Base-by-base conservation (phyloP, 2,888 invertebrate genomes). In the Timema podura region DNA sequence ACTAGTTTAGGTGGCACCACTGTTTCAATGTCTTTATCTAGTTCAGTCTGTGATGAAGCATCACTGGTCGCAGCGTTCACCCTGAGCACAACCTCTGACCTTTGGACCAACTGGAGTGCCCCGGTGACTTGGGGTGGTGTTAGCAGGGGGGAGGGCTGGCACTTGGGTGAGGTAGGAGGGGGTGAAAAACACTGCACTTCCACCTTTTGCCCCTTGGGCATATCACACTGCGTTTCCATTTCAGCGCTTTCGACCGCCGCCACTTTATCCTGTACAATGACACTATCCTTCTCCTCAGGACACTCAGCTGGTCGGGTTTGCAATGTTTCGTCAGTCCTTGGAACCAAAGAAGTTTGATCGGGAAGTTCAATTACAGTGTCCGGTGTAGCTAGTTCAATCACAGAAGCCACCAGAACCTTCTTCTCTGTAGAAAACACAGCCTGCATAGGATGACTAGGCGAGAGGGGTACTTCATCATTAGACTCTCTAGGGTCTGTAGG, bases 51-150 rank as follows among this genome's bases (percentile, higher is more conserved):
- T 61, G 86, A 86, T 57, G 85, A 83, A 13, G 87, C 87, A 78
- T 89, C 89, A 64, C 82, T 85, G 13, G 88, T 89, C 47, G 83
- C 79, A 3, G 88, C 83, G 77, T 87, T 88, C 2, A 88, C 87
- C 74, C 87, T 83, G 44, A 89, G 79, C 30, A 88, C 83, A 9
- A 89, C 83, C 78, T 89, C 88, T 74, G 88, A 87, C 76, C 88
- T 82, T 77, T 89, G 88, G 74, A 88, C 83, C 74, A 88, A 78
- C 72, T 86, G 85, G 64, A 88, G 79, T 2, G 83, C 83, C 76
- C 70, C 73, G 15, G 66, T 66, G 49, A 69, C 68, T 16, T 65
- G 64, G 13, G 68, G 68, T 44, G 68, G 46, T 30, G 68, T 47
- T 11, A n/a, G 45, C 15, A 54, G 30, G 6, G 69, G 69, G 16